Percentiles rank a stretch among this genome's conserved stretches.
These are phyloP conservation scores for Uropsilus gracilis DNA, from an alignment of 2,113 vertebrate species.

Conservation along the genomic window DNA sequence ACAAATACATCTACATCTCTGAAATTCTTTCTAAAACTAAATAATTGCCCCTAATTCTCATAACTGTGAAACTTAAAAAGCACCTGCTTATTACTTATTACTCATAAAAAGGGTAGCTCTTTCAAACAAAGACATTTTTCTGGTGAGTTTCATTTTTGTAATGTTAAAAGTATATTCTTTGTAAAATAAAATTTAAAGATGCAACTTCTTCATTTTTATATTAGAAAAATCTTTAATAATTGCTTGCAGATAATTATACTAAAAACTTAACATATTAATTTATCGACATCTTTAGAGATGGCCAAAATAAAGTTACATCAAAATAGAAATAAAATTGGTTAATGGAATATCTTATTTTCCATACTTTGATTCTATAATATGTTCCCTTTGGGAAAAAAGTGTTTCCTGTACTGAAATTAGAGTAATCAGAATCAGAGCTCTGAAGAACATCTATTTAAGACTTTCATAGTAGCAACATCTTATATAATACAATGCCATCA, in stretches of 20 bases:
- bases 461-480: not conserved
- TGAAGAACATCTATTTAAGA: not conserved
- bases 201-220: not conserved
- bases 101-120: not conserved
- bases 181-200: not conserved
- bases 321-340: constrained; percentile 8
- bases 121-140: not conserved
- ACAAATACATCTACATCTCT: not conserved
- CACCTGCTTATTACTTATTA: not conserved
- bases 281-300: not conserved
- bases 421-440: not conserved
- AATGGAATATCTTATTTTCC: not conserved
- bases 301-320: not conserved
- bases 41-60: not conserved
- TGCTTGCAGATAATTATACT: not conserved
- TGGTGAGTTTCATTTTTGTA: not conserved
- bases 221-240: not conserved
- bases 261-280: not conserved
- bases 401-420: not conserved
- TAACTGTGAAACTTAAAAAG: not conserved
- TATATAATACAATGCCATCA: not conserved
- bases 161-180: not conserved
- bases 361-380: not conserved
- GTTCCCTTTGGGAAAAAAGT: not conserved
- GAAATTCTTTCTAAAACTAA: not conserved